Base-by-base conservation (phyloP, 2,888 invertebrate species). In the Clepsis dumicolana region DNA sequence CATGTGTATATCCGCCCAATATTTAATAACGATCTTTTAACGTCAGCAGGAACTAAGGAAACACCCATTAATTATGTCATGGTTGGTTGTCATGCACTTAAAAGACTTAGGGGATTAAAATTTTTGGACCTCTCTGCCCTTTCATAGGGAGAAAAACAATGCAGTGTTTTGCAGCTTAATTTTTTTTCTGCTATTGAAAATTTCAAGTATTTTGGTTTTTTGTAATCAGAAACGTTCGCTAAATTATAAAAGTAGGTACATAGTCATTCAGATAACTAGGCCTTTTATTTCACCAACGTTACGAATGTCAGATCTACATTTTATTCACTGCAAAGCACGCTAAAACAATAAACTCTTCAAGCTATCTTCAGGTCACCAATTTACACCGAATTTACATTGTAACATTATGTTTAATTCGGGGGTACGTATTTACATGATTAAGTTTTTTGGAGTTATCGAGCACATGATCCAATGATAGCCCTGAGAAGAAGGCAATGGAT, bases 11-110 rank as follows among this genome's bases (percentile, higher is more conserved):
- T n/a, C 38, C n/a, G n/a, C 38, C 32, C 0, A 44, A 48, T 21
- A 3, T 21, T 21, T 12, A 48, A 21, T 21, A 21, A 48, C 8
- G 21, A 48, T 48, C 2, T 48, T 48, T 48, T 10, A 48, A 48
- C 21, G 48, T 48, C 48, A 10, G 48, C 18, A 4, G 14, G 32
- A 32, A 54, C 18, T 18, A 32, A 32, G 54, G 54, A 54, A 54
- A 12, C 54, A 14, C 16, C 18, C 54, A 54, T 54, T 54, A 54
- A 48, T 48, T 48, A 48, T 10, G 21, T 48, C 48, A 48, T 48
- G 48, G 48, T 48, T 48, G 48, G 48, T 18, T 21, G 48, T 48
- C 48, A 48, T 12, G n/a, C n/a, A n/a, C n/a, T n/a, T n/a, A n/a
- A n/a, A n/a, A n/a, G n/a, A n/a, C n/a, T n/a, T n/a, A 48, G 48